Percentiles rank a stretch among this genome's conserved stretches.
phyloP scores from a whole-genome alignment of 2,113 vertebrate species.

The Cephalopterus ornatus region DNA sequence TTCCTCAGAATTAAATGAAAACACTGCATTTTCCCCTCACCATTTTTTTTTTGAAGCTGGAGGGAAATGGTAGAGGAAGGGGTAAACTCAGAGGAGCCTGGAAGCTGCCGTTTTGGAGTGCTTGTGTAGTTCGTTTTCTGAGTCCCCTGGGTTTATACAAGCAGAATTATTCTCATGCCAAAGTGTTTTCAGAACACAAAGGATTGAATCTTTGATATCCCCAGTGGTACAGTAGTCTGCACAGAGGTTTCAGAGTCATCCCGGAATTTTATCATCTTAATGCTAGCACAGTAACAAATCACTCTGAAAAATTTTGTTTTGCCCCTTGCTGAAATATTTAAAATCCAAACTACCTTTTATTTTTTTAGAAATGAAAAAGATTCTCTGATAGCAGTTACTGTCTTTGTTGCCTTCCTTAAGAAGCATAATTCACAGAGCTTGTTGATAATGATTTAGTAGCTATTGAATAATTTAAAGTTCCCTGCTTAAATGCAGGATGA shows the following conservation, averaged over 20 bases:
- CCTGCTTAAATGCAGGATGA: constrained; percentile 9
- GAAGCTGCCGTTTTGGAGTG: neutral
- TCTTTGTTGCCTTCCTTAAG: neutral
- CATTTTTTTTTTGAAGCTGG: neutral
- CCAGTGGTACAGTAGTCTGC: neutral
- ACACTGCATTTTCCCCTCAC: neutral
- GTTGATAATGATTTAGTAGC: neutral
- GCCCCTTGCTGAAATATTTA: neutral
- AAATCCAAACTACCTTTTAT: neutral
- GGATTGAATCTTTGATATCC: neutral
- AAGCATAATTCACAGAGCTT: neutral
- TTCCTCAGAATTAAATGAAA: neutral
- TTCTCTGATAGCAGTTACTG: neutral
- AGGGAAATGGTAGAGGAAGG: neutral
- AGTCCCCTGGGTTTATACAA: neutral
- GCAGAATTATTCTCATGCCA: neutral
- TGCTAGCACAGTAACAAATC: neutral
- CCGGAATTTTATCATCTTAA: neutral
- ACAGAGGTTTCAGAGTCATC: neutral
- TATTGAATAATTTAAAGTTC: constrained; percentile 31
- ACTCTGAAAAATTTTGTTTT: neutral
- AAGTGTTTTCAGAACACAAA: neutral
- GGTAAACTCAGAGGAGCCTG: neutral
- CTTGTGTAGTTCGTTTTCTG: neutral
- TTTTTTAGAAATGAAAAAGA: neutral